phyloP scores from a whole-genome alignment of 2,888 invertebrate species.

The Drosophila melanosoma region DNA sequence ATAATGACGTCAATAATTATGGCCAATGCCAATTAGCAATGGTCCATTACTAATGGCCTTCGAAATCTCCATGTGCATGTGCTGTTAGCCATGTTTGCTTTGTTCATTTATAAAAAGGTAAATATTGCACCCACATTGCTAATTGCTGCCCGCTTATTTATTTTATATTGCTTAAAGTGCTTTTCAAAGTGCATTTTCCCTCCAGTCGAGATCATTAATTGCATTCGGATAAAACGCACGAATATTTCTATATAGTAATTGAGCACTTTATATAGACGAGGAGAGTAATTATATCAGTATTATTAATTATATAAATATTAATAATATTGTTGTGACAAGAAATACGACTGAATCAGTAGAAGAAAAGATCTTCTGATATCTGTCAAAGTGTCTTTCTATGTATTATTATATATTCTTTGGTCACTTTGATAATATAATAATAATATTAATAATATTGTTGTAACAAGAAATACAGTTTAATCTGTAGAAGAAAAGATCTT shows the following conservation, averaged over 20 bases:
- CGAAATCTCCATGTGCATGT: neutral
- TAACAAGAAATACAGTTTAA: too few species aligned
- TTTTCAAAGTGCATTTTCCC: constrained; percentile 1
- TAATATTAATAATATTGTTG: neutral
- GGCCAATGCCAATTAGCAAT: constrained; percentile 42
- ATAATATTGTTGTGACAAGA: neutral
- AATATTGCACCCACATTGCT: constrained; percentile 31
- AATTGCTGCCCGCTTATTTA: constrained; percentile 43
- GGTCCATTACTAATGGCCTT: constrained; percentile 41
- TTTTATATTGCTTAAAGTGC: constrained; percentile 20
- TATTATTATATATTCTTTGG: neutral
- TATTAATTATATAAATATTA: neutral
- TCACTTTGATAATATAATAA: neutral
- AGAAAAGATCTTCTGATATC: too few species aligned
- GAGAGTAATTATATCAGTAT: neutral
- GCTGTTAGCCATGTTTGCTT: neutral
- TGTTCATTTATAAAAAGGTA: constrained; percentile 25
- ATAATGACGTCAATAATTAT: constrained; percentile 28
- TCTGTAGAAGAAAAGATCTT: neutral
- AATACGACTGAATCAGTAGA: too few species aligned
- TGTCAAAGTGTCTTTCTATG: neutral
- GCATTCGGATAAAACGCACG: neutral
- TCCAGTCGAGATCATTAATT: neutral
- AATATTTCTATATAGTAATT: neutral
- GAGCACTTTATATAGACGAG: neutral